Evolutionary conservation across 1,140 invertebrate genomes (phyloP), one percentile per base, ranked within the genome.

Genomic region (Physella acuta): DNA sequence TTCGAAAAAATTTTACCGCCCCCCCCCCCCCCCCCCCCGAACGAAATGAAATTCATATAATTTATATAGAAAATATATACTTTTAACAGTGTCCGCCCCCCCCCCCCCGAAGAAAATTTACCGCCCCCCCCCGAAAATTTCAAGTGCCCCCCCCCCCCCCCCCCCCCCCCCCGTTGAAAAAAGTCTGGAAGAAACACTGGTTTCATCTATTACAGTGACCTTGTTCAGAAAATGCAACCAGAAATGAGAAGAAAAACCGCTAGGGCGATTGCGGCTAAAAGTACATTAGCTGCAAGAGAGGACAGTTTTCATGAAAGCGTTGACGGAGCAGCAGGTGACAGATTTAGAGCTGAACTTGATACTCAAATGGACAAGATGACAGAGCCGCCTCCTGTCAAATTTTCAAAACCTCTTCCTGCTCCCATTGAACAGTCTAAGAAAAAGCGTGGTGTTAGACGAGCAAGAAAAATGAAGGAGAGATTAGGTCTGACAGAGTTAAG

Each of bases 381-480:
- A 86, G 98, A 99, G 87, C 98, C 98, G 8, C 96, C 98, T 2
- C 97, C 97, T 5, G 96, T 99, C 0, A 88, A 88, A 75, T 73
- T 74, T 77, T 89, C 95, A 1, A 98, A 98, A 84, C 93, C 97
- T 0, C 84, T 99, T 14, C 94, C 95, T 2, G 97, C 98, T 80
- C 98, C 98, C 1, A 95, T 99, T 70, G 98, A 99, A 85, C 93
- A 94, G 56, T 91, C 94, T 52, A 89, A 94, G 69, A 99, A 99
- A 86, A 98, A 97, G 82, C 88, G 98, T 51, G 98, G 98, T 71
- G 98, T 97, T 1, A 93, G 97, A 82, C 89, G 88, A 68, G 96
- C 98, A 3, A 87, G 98, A 58, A 99, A 99, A 87, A 97, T 98
- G 94, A 99, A 99, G 64, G 98, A 99, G 85, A 88, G 96, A 30